Percentiles rank a stretch among this genome's conserved stretches.
Conservation (phyloP, 2,797 vertebrate genomes). For the Bradypodion ventrale region DNA sequence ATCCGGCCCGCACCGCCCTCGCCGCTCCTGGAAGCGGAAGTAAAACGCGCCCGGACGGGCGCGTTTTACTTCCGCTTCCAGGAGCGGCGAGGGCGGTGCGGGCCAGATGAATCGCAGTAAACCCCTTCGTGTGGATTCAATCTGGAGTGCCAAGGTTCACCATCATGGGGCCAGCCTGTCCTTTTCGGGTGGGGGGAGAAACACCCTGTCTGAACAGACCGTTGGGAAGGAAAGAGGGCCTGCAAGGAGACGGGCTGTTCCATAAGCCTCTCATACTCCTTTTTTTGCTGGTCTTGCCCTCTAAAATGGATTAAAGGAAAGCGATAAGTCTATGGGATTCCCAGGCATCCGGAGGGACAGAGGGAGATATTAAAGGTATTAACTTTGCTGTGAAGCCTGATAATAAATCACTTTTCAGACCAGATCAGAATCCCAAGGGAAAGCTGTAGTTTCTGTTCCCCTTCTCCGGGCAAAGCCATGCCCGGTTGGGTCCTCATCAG, state of each 20-base stretch:
- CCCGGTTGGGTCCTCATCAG: not conserved
- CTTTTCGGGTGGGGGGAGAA: not conserved
- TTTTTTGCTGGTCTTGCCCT: slow-evolving; percentile 21
- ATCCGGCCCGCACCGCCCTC: too few relatives aligned
- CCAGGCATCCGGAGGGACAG: slow-evolving; percentile 42
- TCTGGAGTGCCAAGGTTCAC: not conserved
- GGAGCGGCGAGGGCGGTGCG: too few relatives aligned
- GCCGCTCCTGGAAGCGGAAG: too few relatives aligned
- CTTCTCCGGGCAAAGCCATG: not conserved
- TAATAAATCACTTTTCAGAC: slow-evolving; percentile 33
- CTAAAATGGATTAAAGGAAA: slow-evolving; percentile 60
- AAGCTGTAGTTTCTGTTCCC: not conserved
- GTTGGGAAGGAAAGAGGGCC: fast-evolving
- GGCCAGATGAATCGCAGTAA: too few relatives aligned
- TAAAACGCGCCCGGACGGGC: too few relatives aligned
- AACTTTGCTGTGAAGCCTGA: slow-evolving; percentile 52
- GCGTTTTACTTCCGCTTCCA: too few relatives aligned
- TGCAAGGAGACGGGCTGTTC: fast-evolving
- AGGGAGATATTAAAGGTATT: slow-evolving; percentile 59
- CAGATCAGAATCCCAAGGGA: slow-evolving; percentile 28
- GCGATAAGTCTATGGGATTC: slow-evolving; percentile 61
- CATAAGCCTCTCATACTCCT: fast-evolving
- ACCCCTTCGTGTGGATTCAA: too few relatives aligned
- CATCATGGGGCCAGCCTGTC: fast-evolving
- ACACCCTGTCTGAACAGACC: fast-evolving